A percentile compares a stretch with the other conserved stretches of the same genome.
Evolutionary conservation across 2,113 vertebrate species (phyloP).

Genomic region (Geothlypis trichas): DNA sequence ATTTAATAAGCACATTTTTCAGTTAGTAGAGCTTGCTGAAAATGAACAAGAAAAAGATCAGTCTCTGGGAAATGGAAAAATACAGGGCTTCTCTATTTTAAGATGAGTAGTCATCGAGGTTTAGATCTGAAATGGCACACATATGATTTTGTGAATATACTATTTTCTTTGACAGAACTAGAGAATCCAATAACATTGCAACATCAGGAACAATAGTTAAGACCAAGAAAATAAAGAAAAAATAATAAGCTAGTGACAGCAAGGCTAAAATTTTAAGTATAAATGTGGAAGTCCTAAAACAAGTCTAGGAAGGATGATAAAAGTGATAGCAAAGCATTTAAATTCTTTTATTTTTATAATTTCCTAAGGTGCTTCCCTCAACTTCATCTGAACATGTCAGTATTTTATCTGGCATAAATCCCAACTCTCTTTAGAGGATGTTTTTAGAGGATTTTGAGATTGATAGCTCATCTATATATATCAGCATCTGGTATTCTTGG

Average conservation of each 20-base stretch:
- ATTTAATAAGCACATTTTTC: slow-evolving; percentile 7
- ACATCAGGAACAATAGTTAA: background rate
- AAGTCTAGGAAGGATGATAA: background rate
- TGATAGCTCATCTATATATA: background rate
- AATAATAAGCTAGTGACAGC: background rate
- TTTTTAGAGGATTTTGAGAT: background rate
- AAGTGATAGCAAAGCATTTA: background rate
- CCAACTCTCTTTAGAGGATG: background rate
- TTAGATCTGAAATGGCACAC: background rate
- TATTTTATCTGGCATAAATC: background rate
- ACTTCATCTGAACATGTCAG: background rate
- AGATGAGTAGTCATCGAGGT: background rate
- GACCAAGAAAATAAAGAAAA: background rate
- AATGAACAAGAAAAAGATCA: background rate
- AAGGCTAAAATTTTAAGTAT: background rate
- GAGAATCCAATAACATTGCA: background rate
- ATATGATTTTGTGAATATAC: background rate
- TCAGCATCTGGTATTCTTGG: background rate
- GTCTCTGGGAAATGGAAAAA: background rate
- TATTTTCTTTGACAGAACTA: background rate
- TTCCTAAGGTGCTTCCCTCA: background rate
- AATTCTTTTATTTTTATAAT: background rate
- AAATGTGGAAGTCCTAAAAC: background rate
- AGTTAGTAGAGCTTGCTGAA: background rate
- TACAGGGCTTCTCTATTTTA: background rate